Base-by-base conservation (phyloP, 1,140 invertebrate species). In the Brachionus angularis region DNA sequence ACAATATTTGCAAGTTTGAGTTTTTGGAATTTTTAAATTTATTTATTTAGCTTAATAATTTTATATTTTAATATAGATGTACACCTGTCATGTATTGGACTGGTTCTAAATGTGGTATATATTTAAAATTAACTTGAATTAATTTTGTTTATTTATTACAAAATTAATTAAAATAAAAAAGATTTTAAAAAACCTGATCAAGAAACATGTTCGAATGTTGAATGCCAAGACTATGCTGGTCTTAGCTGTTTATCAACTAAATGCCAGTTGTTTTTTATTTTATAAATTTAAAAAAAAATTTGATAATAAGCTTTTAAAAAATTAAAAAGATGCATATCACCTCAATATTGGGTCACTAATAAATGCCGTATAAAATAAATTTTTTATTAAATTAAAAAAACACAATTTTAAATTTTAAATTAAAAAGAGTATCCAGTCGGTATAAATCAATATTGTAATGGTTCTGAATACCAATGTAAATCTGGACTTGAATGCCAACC, bases 361-460 rank as follows among this genome's bases (percentile, higher is more conserved):
- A 67, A 67, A 50, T 67, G 62, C 16, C 62, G 62, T 67, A 67
- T 49, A 49, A 21, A 23, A 10, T 14, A 44, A n/a, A 44, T 5
- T 16, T 4, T 16, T 3, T 4, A 44, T 44, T 14, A 44, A n/a
- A 4, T 18, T 5, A 44, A 3, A 5, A 5, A 44, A 44, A 5
- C 18, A 16, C 14, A 18, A 44, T 44, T 44, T n/a, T 44, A 5
- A 3, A 16, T 44, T 3, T 5, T 44, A 44, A 5, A 46, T 42
- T 44, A 49, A 44, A 29, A 21, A 64, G 62, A 67, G 18, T 23
- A n/a, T 33, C 16, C 14, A n/a, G 62, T 67, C 23, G 62, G 62
- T 4, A 49, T 67, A 2, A 50, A 50, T 8, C 62, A 67, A 67
- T 67, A 67, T 34, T 67, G 62, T 50, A 33, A 67, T 50, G 62